Evolutionary conservation across 2,888 invertebrate species (phyloP).

Genomic region (Heteromyza rotundicornis): DNA sequence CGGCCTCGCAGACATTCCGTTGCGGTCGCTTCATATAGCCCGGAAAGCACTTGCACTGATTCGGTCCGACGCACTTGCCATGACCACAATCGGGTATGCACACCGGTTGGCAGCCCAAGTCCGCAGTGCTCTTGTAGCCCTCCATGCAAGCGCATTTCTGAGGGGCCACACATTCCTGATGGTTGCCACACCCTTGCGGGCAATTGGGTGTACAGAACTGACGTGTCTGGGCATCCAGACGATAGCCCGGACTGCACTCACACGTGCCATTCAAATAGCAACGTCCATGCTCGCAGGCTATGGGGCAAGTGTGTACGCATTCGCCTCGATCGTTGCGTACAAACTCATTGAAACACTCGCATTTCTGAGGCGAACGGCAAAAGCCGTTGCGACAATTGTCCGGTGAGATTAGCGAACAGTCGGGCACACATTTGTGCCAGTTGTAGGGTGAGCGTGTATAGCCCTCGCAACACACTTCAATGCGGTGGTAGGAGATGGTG

Average conservation of each 20-base stretch:
- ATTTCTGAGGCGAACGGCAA: constrained; percentile 60
- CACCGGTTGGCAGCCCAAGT: constrained; percentile 55
- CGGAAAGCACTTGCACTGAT: constrained; percentile 59
- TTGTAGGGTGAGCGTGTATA: constrained; percentile 69
- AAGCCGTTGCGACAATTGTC: constrained; percentile 64
- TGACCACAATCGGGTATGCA: constrained; percentile 57
- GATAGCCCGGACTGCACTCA: constrained; percentile 64
- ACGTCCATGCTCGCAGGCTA: constrained; percentile 72
- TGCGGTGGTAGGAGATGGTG: constrained; percentile 64
- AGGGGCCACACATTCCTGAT: constrained; percentile 49
- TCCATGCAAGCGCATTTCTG: constrained; percentile 46
- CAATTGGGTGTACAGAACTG: constrained; percentile 57
- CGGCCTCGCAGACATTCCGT: constrained; percentile 54
- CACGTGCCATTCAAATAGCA: constrained; percentile 70
- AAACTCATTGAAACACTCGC: constrained; percentile 57
- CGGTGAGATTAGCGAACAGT: constrained; percentile 56
- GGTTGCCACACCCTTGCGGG: constrained; percentile 55
- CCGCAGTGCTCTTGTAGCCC: constrained; percentile 48
- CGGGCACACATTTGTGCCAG: constrained; percentile 60
- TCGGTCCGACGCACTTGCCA: constrained; percentile 55
- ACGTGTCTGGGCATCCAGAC: constrained; percentile 51
- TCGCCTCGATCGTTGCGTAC: constrained; percentile 53
- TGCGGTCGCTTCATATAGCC: constrained; percentile 57
- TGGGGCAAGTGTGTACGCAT: constrained; percentile 73
- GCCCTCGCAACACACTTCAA: constrained; percentile 75